Evolutionary conservation across 2,797 vertebrate species (phyloP), one percentile per base, ranked within the genome.

Genomic region (Helicolenus hilgendorfi): DNA sequence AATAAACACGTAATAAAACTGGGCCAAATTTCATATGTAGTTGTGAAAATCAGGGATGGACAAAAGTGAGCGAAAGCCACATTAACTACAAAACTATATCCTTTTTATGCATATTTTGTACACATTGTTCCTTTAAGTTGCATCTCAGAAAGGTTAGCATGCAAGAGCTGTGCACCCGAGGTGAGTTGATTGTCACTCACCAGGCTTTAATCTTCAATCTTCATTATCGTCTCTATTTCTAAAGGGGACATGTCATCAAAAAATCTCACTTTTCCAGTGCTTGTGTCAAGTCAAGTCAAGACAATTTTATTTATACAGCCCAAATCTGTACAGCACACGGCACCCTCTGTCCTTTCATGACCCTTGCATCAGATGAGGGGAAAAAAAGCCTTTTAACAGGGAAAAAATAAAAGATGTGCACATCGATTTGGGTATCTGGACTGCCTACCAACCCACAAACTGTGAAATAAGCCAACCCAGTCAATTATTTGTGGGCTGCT

Each of bases 151-250:
- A 38, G 13, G 2, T 24, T 7, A 22, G 35, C 11, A 60, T 24
- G 49, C 35, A 59, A 5, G 22, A 10, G 18, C 11, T 78, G 10
- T 24, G 7, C 45, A 31, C 20, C 24, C 2, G 45, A 68, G 76
- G 15, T 64, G 49, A 69, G 59, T 72, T 63, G 63, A 72, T 58
- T 53, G 67, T 68, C 65, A 56, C 22, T 85, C 78, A 69, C 24
- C 62, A 22, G 33, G 58, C 45, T 76, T 84, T 79, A 62, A 78
- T 82, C 70, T 38, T 22, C 11, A 5, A 22, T 75, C 49, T 75
- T 74, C 35, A 73, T 70, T 27, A 77, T 62, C 38, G 71, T 58
- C 45, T 84, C 9, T 55, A 4, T 83, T 80, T 22, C 36, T 36
- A 26, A 81, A 55, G 53, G 53, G 53, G 53, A n/a, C 2, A 53